Conservation (phyloP, 2,888 invertebrate genomes). For the Euplexia lucipara region DNA sequence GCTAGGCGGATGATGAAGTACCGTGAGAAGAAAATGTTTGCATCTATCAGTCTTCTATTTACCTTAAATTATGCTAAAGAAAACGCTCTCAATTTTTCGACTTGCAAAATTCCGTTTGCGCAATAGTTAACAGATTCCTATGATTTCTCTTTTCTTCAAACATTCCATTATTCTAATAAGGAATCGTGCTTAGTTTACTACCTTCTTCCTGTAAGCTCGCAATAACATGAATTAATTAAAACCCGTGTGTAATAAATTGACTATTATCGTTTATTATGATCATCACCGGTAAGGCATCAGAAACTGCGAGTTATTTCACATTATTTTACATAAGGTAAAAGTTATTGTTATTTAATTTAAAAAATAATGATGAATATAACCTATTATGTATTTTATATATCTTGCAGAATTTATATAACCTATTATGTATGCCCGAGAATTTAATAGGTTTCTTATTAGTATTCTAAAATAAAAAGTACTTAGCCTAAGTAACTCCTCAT, state of each 20-base stretch:
- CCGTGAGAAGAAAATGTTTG: conserved; percentile 21
- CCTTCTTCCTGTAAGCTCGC: not conserved
- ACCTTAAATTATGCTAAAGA: conserved; percentile 22
- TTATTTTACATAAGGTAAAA: not conserved
- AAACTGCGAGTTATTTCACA: not conserved
- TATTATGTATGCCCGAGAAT: too few species aligned
- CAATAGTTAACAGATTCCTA: conserved; percentile 37
- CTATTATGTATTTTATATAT: too few species aligned
- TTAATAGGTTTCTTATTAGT: too few species aligned
- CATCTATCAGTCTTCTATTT: conserved; percentile 2
- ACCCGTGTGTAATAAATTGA: not conserved
- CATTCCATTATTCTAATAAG: conserved; percentile 18
- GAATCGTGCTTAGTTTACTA: not conserved
- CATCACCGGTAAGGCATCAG: not conserved
- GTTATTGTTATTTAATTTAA: not conserved
- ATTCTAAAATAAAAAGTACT: too few species aligned
- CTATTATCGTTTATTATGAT: conserved; percentile 18
- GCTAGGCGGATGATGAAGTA: too few species aligned
- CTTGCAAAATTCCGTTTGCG: conserved; percentile 39
- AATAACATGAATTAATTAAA: conserved; percentile 14
- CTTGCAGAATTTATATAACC: too few species aligned
- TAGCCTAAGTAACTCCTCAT: too few species aligned
- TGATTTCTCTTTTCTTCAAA: conserved; percentile 47
- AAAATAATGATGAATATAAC: not conserved
- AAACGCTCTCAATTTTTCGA: conserved; percentile 40